Evolutionary conservation across 2,888 invertebrate species (phyloP).

Genomic region (Liodrosophila aerea): DNA sequence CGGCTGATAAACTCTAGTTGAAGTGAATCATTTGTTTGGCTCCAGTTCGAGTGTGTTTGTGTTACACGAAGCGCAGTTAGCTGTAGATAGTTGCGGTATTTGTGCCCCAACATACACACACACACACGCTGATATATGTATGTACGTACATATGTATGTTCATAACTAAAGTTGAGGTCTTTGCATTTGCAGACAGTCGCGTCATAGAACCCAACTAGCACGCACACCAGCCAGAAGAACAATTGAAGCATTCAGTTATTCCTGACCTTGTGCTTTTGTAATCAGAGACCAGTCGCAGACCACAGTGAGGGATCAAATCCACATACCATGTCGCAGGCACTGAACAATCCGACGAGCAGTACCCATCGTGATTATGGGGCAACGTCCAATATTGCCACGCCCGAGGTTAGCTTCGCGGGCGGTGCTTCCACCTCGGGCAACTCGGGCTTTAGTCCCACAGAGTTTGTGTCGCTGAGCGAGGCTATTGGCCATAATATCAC

Average conservation of each 20-base stretch:
- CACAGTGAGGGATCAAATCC: not conserved
- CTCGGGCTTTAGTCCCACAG: slow-evolving; percentile 87
- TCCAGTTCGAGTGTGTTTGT: slow-evolving; percentile 50
- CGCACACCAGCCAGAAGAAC: slow-evolving; percentile 36
- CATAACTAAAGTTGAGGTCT: slow-evolving; percentile 32
- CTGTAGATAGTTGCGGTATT: slow-evolving; percentile 49
- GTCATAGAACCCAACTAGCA: slow-evolving; percentile 31
- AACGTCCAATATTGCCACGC: slow-evolving; percentile 79
- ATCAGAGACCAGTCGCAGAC: not conserved
- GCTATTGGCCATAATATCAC: slow-evolving; percentile 91
- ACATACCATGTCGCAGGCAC: slow-evolving; percentile 57
- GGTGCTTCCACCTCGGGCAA: slow-evolving; percentile 34
- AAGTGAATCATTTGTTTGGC: slow-evolving; percentile 70
- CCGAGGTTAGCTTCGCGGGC: slow-evolving; percentile 86
- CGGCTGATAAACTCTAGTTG: slow-evolving; percentile 49
- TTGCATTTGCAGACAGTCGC: slow-evolving; percentile 52
- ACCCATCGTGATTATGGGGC: slow-evolving; percentile 80
- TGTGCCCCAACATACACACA: slow-evolving; percentile 9
- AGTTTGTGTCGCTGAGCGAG: slow-evolving; percentile 90
- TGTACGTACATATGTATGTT: not conserved
- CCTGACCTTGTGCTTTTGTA: slow-evolving; percentile 4
- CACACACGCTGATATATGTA: not conserved
- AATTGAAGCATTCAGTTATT: slow-evolving; percentile 1
- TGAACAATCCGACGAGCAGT: slow-evolving; percentile 70
- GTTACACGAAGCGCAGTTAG: slow-evolving; percentile 41